Conservation (phyloP, 2,797 vertebrate genomes). For the Syngnathus rostellatus region DNA sequence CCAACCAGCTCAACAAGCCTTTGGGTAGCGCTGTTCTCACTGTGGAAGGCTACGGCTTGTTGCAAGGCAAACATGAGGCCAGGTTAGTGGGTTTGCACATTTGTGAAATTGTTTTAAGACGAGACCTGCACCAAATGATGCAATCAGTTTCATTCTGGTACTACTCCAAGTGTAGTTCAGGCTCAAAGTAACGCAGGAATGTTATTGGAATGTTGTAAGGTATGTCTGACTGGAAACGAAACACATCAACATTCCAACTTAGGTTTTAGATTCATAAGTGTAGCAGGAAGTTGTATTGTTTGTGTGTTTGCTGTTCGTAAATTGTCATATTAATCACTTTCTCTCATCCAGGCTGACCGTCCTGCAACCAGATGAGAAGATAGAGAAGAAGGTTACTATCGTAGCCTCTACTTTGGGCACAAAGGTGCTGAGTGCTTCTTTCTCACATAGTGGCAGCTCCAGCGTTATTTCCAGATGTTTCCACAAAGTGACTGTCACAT, state of each 20-base stretch:
- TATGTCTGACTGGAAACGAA: background rate
- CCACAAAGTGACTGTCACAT: slow-evolving; percentile 37
- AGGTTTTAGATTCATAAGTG: background rate
- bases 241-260: background rate
- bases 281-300: background rate
- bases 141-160: slow-evolving; percentile 14
- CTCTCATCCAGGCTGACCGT: slow-evolving; percentile 21
- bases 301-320: background rate
- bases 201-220: slow-evolving; percentile 31
- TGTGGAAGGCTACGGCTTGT: slow-evolving; percentile 45
- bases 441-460: slow-evolving; percentile 35
- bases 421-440: slow-evolving; percentile 46
- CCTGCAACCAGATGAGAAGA: slow-evolving; percentile 31
- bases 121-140: background rate
- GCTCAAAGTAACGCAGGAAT: slow-evolving; percentile 16
- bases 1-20: slow-evolving; percentile 23
- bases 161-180: background rate
- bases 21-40: slow-evolving; percentile 38
- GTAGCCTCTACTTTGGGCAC: slow-evolving; percentile 45
- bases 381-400: slow-evolving; percentile 48
- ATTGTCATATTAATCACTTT: background rate
- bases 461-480: slow-evolving; percentile 31
- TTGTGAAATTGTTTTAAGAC: background rate
- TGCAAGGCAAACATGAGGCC: slow-evolving; percentile 33
- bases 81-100: slow-evolving; percentile 25